Base-by-base conservation (phyloP, 2,888 invertebrate species). In the Drosophila algonquin region DNA sequence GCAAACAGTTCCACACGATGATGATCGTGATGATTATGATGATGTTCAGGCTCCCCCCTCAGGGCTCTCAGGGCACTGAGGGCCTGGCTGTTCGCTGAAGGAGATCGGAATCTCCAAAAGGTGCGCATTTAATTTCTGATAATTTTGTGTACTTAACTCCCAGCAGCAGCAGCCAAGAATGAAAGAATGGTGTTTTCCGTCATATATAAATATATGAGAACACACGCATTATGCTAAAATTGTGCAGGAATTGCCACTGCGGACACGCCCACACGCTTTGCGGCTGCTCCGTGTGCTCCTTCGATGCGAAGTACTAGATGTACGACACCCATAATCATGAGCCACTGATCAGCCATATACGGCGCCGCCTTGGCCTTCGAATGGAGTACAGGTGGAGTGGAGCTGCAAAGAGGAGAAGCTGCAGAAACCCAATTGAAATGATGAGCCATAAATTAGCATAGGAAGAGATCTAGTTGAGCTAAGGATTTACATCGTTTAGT, bases 61-160 rank as follows among this genome's bases (percentile, higher is more conserved):
- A n/a, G n/a, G 40, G 40, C 7, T 14, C 35, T 35, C 35, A 3
- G 35, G 35, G 35, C 35, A 0, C 5, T 5, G 4, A 24, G 24
- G 24, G 24, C 4, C 24, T 40, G 69, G 57, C 69, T 68, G 32
- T 45, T 35, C 67, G 67, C 67, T 67, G 67, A 68, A 56, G 55
- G 52, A 57, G 55, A 59, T 71, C 61, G 63, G 51, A 58, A 63
- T 58, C 73, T 63, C 64, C 48, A 82, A 73, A 81, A 77, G 87
- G 79, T 82, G 86, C 80, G 82, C 87, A 78, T 79, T 72, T 88
- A 86, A 83, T 88, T 83, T 88, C 87, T 80, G 76, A 86, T 86
- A 83, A 84, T 84, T 86, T 88, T 88, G 83, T 84, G 88, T 88
- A 86, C 83, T 77, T 87, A 85, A 85, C 76, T 72, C 40, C 14